Evolutionary conservation across 2,888 invertebrate genomes (phyloP), one percentile per base, ranked within the genome.

Genomic region (Stratiomys singularior): DNA sequence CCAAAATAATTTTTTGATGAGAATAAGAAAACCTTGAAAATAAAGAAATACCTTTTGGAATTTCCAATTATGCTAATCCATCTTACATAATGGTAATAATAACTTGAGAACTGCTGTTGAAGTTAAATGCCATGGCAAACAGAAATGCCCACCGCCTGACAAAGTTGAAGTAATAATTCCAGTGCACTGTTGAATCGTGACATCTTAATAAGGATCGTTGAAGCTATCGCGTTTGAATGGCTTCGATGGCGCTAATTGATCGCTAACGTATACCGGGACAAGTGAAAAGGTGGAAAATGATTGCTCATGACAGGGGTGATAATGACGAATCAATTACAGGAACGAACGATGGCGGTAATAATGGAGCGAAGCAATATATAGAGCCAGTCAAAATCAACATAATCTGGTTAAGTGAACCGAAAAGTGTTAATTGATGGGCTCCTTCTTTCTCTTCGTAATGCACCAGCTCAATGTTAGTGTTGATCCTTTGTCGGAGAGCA

Each of bases 281-380:
- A 71, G 52, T 30, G 15, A 64, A 64, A 30, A 64, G 64, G 64
- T 25, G 23, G 47, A 71, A 71, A 67, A 78, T 76, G 71, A 76
- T 76, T 71, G 64, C 71, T 76, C 56, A 78, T 78, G 76, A 78
- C 78, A 78, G 78, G 28, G 30, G 25, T 63, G 78, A 76, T 78
- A 78, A 78, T 78, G 74, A 78, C 77, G 64, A 76, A 72, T 78
- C 77, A 78, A 78, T 78, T 78, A 78, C 44, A 37, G 60, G 60
- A 72, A 30, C 63, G 63, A 63, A 37, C 15, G 1, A 56, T n/a
- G 18, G 18, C 52, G n/a, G 28, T 37, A 9, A 37, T 37, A 9
- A 9, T 37, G 7, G 52, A 25, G 21, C 52, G 21, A 2, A 64
- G 37, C 37, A 37, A 5, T 37, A 5, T 37, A 7, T n/a, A 3